phyloP scores from a whole-genome alignment of 2,888 invertebrate genomes.

The Agriopis leucophaearia region DNA sequence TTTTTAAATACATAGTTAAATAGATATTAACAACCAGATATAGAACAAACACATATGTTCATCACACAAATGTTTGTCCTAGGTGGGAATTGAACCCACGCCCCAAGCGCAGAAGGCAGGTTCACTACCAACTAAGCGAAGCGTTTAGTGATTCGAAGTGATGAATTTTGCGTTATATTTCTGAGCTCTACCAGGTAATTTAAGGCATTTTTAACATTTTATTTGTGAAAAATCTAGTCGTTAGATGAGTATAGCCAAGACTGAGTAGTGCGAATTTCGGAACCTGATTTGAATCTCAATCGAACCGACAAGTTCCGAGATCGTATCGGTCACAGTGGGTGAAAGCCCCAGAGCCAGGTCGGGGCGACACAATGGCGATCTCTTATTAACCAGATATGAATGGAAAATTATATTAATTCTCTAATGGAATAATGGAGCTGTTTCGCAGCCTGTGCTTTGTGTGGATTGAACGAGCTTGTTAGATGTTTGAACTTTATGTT shows the following conservation, averaged over 20 bases:
- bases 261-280: neutral
- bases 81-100: too few species aligned
- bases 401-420: constrained; percentile 48
- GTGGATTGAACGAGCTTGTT: constrained; percentile 21
- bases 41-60: too few species aligned
- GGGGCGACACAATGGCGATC: constrained; percentile 38
- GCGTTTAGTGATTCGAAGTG: too few species aligned
- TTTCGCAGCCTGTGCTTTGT: constrained; percentile 31
- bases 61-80: too few species aligned
- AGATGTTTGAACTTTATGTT: constrained; percentile 27
- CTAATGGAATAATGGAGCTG: constrained; percentile 48
- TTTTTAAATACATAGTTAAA: too few species aligned
- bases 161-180: too few species aligned
- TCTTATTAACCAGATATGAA: constrained; percentile 44
- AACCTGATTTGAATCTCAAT: neutral
- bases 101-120: too few species aligned
- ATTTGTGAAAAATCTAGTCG: neutral
- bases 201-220: too few species aligned
- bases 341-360: neutral
- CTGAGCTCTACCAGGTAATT: too few species aligned
- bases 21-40: too few species aligned
- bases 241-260: neutral
- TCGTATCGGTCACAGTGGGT: constrained; percentile 19
- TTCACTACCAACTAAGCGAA: too few species aligned
- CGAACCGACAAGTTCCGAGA: neutral